These are phyloP conservation scores for Tenthredo notha DNA, from an alignment of 2,888 invertebrate genomes.

Conservation along the genomic window DNA sequence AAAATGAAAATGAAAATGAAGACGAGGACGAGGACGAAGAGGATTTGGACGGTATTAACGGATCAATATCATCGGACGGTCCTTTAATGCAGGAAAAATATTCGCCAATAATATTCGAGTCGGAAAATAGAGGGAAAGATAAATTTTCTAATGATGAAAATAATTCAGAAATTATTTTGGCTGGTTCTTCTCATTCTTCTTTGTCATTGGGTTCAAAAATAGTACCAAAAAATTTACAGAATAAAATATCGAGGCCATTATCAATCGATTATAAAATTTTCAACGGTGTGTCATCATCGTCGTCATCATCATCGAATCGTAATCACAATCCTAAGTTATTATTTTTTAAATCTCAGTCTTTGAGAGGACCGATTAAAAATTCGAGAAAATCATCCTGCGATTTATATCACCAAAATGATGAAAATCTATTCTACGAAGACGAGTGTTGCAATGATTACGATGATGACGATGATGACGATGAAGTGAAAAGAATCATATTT, in stretches of 20 bases:
- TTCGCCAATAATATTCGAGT: neutral
- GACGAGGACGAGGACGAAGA: conserved; percentile 43
- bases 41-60: conserved; percentile 47
- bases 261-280: neutral
- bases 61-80: conserved; percentile 50
- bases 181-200: neutral
- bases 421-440: neutral
- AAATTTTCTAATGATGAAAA: conserved; percentile 58
- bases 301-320: neutral
- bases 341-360: neutral
- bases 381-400: neutral
- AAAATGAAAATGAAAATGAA: conserved; percentile 41
- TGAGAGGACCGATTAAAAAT: neutral
- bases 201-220: neutral
- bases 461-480: neutral
- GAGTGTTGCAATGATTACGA: neutral
- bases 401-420: too few species aligned
- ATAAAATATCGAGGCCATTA: neutral
- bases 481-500: conserved; percentile 12
- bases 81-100: conserved; percentile 36
- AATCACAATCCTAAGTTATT: neutral
- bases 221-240: neutral
- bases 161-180: conserved; percentile 40
- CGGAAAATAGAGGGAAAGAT: conserved; percentile 53
- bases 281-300: neutral